A percentile compares a stretch with the other conserved stretches of the same genome.
phyloP scores from a whole-genome alignment of 2,113 vertebrate species.

The Ia io region DNA sequence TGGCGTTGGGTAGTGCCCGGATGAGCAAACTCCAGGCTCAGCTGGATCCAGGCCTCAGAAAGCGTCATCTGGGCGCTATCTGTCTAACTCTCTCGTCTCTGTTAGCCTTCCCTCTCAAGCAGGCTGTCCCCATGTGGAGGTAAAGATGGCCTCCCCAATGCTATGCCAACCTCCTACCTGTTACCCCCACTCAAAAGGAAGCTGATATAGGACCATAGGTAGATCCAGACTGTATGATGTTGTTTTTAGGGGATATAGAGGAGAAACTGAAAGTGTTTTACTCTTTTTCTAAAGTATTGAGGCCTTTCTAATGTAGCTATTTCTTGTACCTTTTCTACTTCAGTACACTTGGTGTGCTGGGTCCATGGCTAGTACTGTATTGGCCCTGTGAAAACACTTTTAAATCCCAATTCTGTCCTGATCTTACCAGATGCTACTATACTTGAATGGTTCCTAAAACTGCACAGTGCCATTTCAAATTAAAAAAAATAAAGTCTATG shows the following conservation, averaged over 20 bases:
- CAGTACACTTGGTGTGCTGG: constrained; percentile 77
- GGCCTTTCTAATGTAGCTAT: constrained; percentile 88
- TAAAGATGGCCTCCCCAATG: neutral
- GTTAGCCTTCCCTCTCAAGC: neutral
- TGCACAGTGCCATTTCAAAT: constrained; percentile 83
- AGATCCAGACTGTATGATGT: constrained; percentile 82
- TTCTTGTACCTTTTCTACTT: constrained; percentile 87
- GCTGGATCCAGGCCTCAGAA: neutral
- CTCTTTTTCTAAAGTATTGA: constrained; percentile 88
- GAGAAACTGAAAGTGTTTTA: constrained; percentile 83
- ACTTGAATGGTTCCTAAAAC: constrained; percentile 88
- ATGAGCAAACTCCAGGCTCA: neutral
- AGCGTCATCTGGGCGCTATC: neutral
- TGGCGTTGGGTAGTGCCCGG: neutral
- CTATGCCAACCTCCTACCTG: neutral
- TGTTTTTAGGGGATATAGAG: constrained; percentile 85
- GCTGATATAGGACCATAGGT: constrained; percentile 86
- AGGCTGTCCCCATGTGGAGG: too few species aligned
- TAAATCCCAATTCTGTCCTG: constrained; percentile 80
- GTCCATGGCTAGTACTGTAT: constrained; percentile 84
- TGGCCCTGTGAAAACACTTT: constrained; percentile 83
- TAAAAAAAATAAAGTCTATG: neutral
- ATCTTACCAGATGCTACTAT: constrained; percentile 84
- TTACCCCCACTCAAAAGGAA: constrained; percentile 55
- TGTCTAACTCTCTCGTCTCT: neutral